Evolutionary conservation across 30 jellyfish, hydroid and myxozoan species (phyloP).

Genomic region (Hydractinia symbiolongicarpus): DNA sequence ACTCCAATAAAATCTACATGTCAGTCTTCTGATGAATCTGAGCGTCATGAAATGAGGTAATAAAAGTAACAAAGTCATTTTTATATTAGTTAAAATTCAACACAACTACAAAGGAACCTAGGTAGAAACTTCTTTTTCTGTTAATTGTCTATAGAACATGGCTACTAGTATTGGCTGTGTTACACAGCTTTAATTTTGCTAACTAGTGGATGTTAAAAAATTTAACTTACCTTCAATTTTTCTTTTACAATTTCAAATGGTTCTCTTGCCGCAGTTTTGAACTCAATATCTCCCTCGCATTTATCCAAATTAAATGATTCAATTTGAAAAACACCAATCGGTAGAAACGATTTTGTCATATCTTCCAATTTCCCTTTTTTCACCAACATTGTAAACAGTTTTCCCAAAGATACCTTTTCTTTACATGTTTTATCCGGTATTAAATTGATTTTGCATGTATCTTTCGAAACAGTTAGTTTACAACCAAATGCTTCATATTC

Average conservation of each 20-base stretch:
- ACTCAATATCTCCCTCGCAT: slow-evolving; percentile 24
- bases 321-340: slow-evolving; percentile 27
- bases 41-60: too few species aligned
- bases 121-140: too few species aligned
- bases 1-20: too few species aligned
- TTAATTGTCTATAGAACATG: too few species aligned
- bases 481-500: slow-evolving; percentile 24
- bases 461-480: not conserved
- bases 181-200: too few species aligned
- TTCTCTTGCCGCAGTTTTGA: slow-evolving; percentile 10
- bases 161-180: too few species aligned
- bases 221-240: not conserved
- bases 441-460: slow-evolving; percentile 6
- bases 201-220: too few species aligned
- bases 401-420: slow-evolving; percentile 28
- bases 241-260: slow-evolving; percentile 14
- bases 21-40: too few species aligned
- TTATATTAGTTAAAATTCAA: too few species aligned
- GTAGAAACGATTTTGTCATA: slow-evolving; percentile 12
- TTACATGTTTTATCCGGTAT: slow-evolving; percentile 24
- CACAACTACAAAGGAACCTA: too few species aligned
- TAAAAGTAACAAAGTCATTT: too few species aligned
- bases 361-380: slow-evolving; percentile 12
- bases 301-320: not conserved
- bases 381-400: slow-evolving; percentile 10